Percentiles rank a stretch among this genome's conserved stretches.
phyloP scores from a whole-genome alignment of 2,888 invertebrate genomes.

The Chelonus formosanus region DNA sequence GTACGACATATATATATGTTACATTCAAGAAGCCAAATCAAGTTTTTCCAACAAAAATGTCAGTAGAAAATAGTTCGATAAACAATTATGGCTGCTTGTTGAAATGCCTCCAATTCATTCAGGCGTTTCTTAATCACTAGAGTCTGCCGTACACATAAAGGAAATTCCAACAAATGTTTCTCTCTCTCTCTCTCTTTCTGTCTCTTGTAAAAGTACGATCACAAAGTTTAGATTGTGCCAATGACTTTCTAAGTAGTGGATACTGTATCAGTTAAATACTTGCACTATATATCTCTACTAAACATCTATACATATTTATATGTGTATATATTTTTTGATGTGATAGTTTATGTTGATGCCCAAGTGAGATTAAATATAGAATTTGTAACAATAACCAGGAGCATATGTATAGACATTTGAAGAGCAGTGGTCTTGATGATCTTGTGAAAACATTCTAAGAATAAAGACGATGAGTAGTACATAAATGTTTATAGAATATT shows the following conservation, averaged over 20 bases:
- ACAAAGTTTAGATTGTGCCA: conserved; percentile 6
- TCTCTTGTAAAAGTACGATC: conserved; percentile 16
- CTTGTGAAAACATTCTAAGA: conserved; percentile 16
- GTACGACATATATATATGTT: not conserved
- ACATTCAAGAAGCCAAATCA: not conserved
- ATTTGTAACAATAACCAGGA: conserved; percentile 35
- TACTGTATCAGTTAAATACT: conserved; percentile 2
- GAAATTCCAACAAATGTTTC: conserved; percentile 17
- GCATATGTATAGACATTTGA: conserved; percentile 10
- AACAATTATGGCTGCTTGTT: conserved; percentile 8
- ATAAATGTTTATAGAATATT: conserved; percentile 9
- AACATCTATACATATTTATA: not conserved
- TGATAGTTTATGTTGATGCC: not conserved
- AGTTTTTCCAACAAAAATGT: not conserved
- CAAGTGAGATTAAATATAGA: conserved; percentile 31
- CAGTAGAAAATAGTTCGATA: not conserved
- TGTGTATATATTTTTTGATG: conserved; percentile 1
- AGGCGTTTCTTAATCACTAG: conserved; percentile 19
- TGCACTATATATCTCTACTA: not conserved
- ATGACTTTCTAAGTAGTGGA: conserved; percentile 30
- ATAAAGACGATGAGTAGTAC: conserved; percentile 18
- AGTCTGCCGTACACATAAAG: not conserved
- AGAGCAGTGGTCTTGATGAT: not conserved
- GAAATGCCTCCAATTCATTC: conserved; percentile 1
- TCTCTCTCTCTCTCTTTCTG: conserved; percentile 2